These are phyloP conservation scores for Lepidurus couesii DNA, from an alignment of 1,140 invertebrate genomes.

Conservation along the genomic window DNA sequence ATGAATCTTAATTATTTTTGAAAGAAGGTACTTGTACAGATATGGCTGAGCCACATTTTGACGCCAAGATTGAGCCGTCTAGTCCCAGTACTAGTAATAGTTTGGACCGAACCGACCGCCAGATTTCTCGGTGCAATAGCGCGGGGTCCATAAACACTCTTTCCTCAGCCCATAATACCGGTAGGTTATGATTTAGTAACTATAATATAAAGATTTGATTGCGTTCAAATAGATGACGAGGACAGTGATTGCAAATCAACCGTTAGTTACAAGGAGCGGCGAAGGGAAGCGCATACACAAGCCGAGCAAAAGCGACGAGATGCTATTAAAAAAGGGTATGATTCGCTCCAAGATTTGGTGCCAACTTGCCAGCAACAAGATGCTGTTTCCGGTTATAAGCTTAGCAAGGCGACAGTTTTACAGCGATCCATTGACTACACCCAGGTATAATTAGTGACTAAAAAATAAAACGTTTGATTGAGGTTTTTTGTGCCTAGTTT, in stretches of 20 bases:
- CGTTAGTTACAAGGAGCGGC: constrained; percentile 84
- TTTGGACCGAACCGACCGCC: constrained; percentile 51
- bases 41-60: background rate
- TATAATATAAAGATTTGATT: constrained; percentile 18
- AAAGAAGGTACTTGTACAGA: background rate
- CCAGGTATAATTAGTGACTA: constrained; percentile 43
- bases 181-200: constrained; percentile 45
- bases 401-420: constrained; percentile 91
- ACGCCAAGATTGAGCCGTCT: constrained; percentile 54
- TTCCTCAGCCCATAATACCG: constrained; percentile 78
- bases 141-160: constrained; percentile 75
- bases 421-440: constrained; percentile 89
- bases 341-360: constrained; percentile 81
- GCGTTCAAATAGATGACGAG: constrained; percentile 66
- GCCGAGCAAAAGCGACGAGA: constrained; percentile 95
- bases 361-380: constrained; percentile 82
- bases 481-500: constrained; percentile 56
- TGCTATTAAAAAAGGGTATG: constrained; percentile 94
- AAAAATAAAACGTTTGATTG: background rate
- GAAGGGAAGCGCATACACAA: constrained; percentile 91
- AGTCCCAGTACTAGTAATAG: constrained; percentile 49
- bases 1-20: background rate
- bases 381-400: constrained; percentile 79
- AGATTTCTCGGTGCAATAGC: constrained; percentile 74
- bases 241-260: constrained; percentile 77